Base-by-base conservation (phyloP, 1,140 invertebrate genomes). In the Tenebrio molitor region DNA sequence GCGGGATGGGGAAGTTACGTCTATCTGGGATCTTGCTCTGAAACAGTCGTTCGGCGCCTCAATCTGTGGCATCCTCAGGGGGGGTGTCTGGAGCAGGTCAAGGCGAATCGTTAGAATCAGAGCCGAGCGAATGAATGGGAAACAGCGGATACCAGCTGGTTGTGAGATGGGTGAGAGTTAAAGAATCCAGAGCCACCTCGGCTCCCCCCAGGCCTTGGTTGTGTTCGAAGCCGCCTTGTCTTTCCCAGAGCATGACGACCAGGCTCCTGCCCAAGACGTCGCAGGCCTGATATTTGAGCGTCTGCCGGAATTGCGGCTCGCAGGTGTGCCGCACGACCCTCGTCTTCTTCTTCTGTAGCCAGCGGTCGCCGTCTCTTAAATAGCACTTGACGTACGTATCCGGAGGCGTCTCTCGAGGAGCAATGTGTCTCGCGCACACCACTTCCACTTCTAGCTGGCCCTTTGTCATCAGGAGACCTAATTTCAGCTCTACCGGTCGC, bases 371-470 rank as follows among this genome's bases (percentile, higher is more conserved):
- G 77, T 96, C 94, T 23, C 94, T 90, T 21, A 98, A 85, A 81
- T 97, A 97, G 46, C 94, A 97, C 85, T 97, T 97, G 50, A 97
- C 95, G 84, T 97, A 98, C 1, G 95, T 97, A 81, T 97, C 95
- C 87, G 88, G 84, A 50, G 83, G 84, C 12, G 82, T 84, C 46
- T 87, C 86, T 41, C 83, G 83, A 15, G 83, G 79, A 8, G 84
- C 79, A 69, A 88, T 86, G 69, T 87, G 85, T 21, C 84, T 80
- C 6, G 85, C 86, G 63, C 83, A 83, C 46, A 86, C 81, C 6
- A 97, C 92, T 84, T 96, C 95, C 8, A 97, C 92, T 83, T 97
- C 95, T 10, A 97, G 88, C 79, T 94, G 93, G 74, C 95, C 95
- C 84, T 96, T 97, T 78, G 93, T 93, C 84, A 97, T 92, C 76